phyloP scores from a whole-genome alignment of 2,888 invertebrate species.

The Capitulum mitella region DNA sequence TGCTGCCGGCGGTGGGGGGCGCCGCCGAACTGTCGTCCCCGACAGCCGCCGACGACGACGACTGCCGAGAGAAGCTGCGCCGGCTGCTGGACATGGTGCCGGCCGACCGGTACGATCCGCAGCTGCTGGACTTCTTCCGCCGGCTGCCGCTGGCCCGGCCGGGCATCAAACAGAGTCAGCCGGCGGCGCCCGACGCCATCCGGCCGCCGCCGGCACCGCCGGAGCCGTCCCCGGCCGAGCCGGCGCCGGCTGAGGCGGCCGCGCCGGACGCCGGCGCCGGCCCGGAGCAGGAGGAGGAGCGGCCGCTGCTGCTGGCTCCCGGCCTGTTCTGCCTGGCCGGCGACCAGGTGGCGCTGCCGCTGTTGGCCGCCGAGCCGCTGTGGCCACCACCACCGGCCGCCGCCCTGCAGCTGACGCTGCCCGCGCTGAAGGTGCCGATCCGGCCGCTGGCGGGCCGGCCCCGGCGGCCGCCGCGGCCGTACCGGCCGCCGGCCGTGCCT shows the following conservation, averaged over 20 bases:
- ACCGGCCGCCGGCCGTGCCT: background rate
- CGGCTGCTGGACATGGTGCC: constrained; percentile 4
- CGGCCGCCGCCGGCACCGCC: background rate
- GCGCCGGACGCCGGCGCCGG: background rate
- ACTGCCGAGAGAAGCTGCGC: background rate
- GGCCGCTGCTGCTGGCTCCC: background rate
- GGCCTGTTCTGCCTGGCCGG: background rate
- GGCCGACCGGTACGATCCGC: background rate
- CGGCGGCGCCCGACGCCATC: background rate
- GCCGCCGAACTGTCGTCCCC: background rate
- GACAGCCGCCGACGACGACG: too few species aligned
- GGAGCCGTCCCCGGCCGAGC: background rate
- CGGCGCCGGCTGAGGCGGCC: background rate
- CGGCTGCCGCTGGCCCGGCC: constrained; percentile 1
- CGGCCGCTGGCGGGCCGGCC: background rate
- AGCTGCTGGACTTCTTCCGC: background rate
- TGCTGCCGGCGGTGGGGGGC: background rate
- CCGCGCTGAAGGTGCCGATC: too few species aligned
- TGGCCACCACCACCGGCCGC: background rate
- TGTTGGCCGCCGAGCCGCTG: background rate
- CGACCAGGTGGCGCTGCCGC: background rate
- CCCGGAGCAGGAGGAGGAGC: background rate
- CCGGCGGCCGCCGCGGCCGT: background rate
- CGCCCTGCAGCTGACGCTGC: background rate
- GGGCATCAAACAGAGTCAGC: background rate